Base-by-base conservation (phyloP, 2,888 invertebrate genomes). In the Rotaria macrura region DNA sequence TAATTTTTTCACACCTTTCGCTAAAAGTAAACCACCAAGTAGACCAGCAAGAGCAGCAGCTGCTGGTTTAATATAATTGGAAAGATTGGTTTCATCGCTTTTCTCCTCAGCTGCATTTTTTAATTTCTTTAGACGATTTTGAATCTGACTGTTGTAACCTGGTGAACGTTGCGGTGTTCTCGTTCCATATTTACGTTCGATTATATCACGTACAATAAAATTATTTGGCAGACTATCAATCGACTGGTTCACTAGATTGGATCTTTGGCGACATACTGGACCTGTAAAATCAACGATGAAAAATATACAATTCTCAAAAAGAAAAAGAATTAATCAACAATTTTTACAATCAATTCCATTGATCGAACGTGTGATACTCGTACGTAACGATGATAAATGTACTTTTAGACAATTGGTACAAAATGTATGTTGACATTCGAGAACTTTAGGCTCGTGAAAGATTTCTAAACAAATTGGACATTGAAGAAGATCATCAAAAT, bases 391-490 rank as follows among this genome's bases (percentile, higher is more conserved):
- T 29, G 65, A 29, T 65, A 79, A 10, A 79, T 79, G 43, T 79
- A 79, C 40, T 43, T 40, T 79, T 43, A 79, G 34, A 43, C 43
- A 79, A 43, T 79, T 79, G 4, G 43, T n/a, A n/a, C 79, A 79
- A 43, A 79, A 79, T 25, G 79, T 79, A 79, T 79, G 79, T 79
- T 79, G 79, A 79, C 79, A 79, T n/a, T 79, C 79, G 5, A 79
- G 40, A 25, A 79, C 79, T 79, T 79, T 79, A 20, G 79, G 79
- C 43, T 79, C 79, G 9, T 14, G 25, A 20, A 79, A 43, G 20
- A 43, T 43, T 38, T 79, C 79, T 25, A 79, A n/a, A 79, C 79
- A 79, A 14, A 79, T 79, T n/a, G 79, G 79, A 79, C 79, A 79
- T 79, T 79, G 43, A 43, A 79, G 43, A 43, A 79, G 43, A 79